Percentiles rank a stretch among this genome's conserved stretches.
Conservation (phyloP, 1,140 invertebrate genomes). For the Diploscapter pachys region DNA sequence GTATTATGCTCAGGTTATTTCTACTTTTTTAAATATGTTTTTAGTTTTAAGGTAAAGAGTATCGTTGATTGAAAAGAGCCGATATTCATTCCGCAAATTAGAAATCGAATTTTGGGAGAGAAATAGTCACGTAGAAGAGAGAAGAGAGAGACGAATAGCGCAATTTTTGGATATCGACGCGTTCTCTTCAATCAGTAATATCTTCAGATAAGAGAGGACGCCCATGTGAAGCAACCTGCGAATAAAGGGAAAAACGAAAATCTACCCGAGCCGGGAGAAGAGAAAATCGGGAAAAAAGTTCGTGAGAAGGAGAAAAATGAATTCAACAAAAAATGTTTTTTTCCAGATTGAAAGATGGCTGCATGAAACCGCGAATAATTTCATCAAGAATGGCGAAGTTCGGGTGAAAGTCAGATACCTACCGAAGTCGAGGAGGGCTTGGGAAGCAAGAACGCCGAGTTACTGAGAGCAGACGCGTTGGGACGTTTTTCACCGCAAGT, state of each 20-base stretch:
- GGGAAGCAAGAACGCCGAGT: too few relatives aligned
- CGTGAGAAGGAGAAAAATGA: neutral
- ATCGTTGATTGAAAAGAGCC: neutral
- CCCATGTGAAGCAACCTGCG: slow-evolving; percentile 49
- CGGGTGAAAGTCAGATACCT: too few relatives aligned
- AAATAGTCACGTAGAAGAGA: neutral
- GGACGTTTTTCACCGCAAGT: too few relatives aligned
- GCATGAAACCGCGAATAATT: too few relatives aligned
- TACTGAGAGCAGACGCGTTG: too few relatives aligned
- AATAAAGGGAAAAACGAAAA: slow-evolving; percentile 58
- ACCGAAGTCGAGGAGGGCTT: too few relatives aligned
- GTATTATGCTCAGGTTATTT: slow-evolving; percentile 49
- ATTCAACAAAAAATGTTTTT: too few relatives aligned
- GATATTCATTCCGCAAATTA: neutral
- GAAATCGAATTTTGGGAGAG: neutral
- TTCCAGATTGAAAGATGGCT: too few relatives aligned
- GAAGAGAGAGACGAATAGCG: neutral
- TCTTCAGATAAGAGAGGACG: slow-evolving; percentile 48
- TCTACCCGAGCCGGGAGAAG: slow-evolving; percentile 40
- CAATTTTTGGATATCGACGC: neutral
- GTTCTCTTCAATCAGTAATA: slow-evolving; percentile 7
- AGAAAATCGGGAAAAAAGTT: slow-evolving; percentile 10
- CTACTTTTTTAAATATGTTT: too few relatives aligned
- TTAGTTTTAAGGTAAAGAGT: slow-evolving; percentile 8
- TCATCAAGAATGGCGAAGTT: too few relatives aligned